These are phyloP conservation scores for Lordiphosa stackelbergi DNA, from an alignment of 1,140 invertebrate species.

Conservation along the genomic window DNA sequence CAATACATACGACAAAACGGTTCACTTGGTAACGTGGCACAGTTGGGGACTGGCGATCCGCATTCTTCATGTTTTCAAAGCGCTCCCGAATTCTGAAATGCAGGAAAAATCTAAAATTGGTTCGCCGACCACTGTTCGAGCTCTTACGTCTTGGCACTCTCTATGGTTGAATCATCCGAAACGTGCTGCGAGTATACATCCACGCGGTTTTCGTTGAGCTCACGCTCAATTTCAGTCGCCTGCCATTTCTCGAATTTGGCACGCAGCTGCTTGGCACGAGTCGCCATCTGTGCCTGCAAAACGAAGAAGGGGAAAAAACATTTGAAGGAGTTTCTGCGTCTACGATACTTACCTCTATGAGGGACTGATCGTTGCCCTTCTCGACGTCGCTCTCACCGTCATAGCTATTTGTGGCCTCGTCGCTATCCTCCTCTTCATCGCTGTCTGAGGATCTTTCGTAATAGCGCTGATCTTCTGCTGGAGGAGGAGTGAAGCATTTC, in stretches of 20 bases:
- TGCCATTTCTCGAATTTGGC: conserved; percentile 96
- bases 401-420: conserved; percentile 41
- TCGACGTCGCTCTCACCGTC: conserved; percentile 41
- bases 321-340: background rate
- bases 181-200: conserved; percentile 78
- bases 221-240: conserved; percentile 82
- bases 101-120: conserved; percentile 14
- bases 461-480: conserved; percentile 81
- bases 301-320: background rate
- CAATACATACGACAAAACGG: conserved; percentile 87
- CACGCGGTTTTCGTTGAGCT: conserved; percentile 62
- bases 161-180: conserved; percentile 83
- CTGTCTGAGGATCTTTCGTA: conserved; percentile 79
- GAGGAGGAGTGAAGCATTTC: conserved; percentile 92
- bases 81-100: conserved; percentile 84
- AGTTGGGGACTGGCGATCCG: conserved; percentile 78
- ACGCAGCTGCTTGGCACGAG: conserved; percentile 89
- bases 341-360: conserved; percentile 44
- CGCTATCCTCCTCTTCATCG: conserved; percentile 77
- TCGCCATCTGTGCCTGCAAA: conserved; percentile 85
- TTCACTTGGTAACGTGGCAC: conserved; percentile 84
- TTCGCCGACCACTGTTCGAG: conserved; percentile 19
- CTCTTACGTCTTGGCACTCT: conserved; percentile 83
- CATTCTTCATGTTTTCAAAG: conserved; percentile 87
- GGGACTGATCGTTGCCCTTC: conserved; percentile 28